Conservation (phyloP, 1,140 invertebrate genomes). For the Rhopalosiphum maidis region DNA sequence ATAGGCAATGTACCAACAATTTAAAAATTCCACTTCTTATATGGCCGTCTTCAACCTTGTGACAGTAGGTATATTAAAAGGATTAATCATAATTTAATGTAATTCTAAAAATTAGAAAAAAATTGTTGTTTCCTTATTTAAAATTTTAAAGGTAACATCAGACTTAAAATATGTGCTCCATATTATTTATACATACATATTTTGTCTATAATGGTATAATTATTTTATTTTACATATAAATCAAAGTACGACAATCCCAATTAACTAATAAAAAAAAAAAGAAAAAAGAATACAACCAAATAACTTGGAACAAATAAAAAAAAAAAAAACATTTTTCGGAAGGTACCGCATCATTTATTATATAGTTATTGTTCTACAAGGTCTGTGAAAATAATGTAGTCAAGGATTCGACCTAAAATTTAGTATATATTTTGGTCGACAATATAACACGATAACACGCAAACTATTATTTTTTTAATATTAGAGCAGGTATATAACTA, state of each 20-base stretch:
- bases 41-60: neutral
- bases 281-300: neutral
- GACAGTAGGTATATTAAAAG: neutral
- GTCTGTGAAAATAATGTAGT: neutral
- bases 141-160: neutral
- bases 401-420: neutral
- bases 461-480: neutral
- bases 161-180: neutral
- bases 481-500: neutral
- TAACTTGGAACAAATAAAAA: neutral
- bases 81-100: neutral
- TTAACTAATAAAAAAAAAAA: neutral
- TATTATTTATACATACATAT: constrained; percentile 6
- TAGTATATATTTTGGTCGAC: neutral
- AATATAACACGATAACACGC: neutral
- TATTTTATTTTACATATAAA: neutral
- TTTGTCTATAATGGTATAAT: neutral
- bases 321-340: neutral
- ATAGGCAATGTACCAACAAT: neutral
- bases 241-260: neutral
- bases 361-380: neutral
- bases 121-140: neutral
- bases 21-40: neutral
- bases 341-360: neutral
- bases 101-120: neutral